phyloP scores from a whole-genome alignment of 2,888 invertebrate species.

The Melangyna quadrimaculata region DNA sequence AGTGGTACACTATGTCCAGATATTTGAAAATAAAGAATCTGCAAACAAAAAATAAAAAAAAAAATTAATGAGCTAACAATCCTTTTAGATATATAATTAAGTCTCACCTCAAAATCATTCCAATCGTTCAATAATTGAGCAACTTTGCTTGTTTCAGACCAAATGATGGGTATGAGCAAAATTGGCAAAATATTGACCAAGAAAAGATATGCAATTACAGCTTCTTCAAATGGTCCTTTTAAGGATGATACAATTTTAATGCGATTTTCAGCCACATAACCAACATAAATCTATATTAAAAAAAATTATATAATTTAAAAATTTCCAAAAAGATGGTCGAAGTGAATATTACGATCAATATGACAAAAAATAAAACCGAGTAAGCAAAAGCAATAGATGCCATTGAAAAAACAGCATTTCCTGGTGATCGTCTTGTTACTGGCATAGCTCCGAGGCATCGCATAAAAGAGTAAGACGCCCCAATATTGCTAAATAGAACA shows the following conservation, averaged over 20 bases:
- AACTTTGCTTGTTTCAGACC: constrained; percentile 86
- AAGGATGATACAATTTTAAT: constrained; percentile 84
- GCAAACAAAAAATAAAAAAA: constrained; percentile 72
- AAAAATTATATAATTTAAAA: too few relatives aligned
- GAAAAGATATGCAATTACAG: constrained; percentile 88
- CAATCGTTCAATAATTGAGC: constrained; percentile 83
- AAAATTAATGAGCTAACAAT: not conserved
- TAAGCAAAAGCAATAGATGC: constrained; percentile 84
- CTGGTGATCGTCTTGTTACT: constrained; percentile 82
- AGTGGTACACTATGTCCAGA: constrained; percentile 83
- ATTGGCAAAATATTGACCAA: constrained; percentile 87
- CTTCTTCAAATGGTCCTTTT: constrained; percentile 88
- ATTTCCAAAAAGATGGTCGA: too few relatives aligned
- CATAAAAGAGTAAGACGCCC: constrained; percentile 81
- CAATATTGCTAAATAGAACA: constrained; percentile 81
- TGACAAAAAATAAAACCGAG: constrained; percentile 82
- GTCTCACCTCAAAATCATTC: constrained; percentile 86
- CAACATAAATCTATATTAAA: constrained; percentile 81
- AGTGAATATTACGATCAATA: constrained; percentile 81
- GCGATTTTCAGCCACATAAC: constrained; percentile 85
- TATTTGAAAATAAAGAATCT: constrained; percentile 84
- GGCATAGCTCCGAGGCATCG: constrained; percentile 85
- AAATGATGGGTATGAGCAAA: constrained; percentile 84
- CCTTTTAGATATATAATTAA: too few relatives aligned
- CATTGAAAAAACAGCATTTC: constrained; percentile 82